Evolutionary conservation across 2,113 vertebrate genomes (phyloP), one percentile per base, ranked within the genome.

Genomic region (Furnarius figulus): DNA sequence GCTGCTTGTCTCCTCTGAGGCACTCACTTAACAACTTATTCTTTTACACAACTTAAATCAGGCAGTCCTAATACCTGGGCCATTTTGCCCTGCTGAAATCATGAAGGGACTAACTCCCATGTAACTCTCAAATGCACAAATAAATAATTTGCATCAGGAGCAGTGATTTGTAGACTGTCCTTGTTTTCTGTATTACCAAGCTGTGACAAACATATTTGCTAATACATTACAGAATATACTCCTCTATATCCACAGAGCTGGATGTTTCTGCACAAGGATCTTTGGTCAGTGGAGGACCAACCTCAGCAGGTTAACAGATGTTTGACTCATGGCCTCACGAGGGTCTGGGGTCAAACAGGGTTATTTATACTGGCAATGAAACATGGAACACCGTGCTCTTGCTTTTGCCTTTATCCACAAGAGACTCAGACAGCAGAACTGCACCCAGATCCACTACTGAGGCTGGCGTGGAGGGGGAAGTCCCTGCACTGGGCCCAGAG

Each of bases 31-130:
- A 67, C 50, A 63, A 31, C 11, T 10, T 55, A 8, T 72, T 24
- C 5, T 87, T 72, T 40, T 7, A n/a, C 12, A 0, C 2, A 28
- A 39, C 21, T 68, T 39, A 82, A 37, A 92, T 56, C 35, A 42
- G 9, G 4, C 19, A 40, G 47, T 10, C 27, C 53, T 55, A 52
- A 65, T 15, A 46, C 30, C 35, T 37, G 61, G 28, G 25, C 17
- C 31, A 16, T 42, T 58, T 74, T 37, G 31, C 27, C 46, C 40
- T 28, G 3, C 35, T 23, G n/a, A 89, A 85, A n/a, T 11, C 33
- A 40, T 0, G 0, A 56, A 49, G 37, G 37, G 20, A 37, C 8
- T 58, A 23, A 33, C 46, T 67, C 25, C 8, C 13, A 7, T 2
- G 5, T 44, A 72, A 40, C 24, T 70, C 53, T 42, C 39, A 58